These are phyloP conservation scores for Steatornis caripensis DNA, from an alignment of 2,113 vertebrate genomes.

Conservation along the genomic window DNA sequence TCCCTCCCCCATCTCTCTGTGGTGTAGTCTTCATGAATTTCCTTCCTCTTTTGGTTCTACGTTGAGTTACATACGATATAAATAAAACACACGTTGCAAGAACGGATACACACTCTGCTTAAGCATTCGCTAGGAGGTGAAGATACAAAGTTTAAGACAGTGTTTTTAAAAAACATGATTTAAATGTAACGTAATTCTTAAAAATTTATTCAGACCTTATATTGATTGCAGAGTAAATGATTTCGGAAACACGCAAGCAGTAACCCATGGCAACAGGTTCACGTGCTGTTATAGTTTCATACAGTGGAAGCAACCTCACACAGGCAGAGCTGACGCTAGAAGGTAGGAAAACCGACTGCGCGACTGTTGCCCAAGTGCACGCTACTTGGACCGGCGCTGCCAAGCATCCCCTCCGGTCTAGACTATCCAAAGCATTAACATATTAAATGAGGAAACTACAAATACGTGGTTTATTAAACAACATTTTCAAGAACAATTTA, in stretches of 20 bases:
- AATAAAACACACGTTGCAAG: background rate
- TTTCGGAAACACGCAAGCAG: background rate
- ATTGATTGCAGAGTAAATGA: background rate
- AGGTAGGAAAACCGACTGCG: background rate
- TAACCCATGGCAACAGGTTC: background rate
- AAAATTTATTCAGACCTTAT: background rate
- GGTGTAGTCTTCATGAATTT: conserved; percentile 28
- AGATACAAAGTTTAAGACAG: background rate
- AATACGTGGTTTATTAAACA: background rate
- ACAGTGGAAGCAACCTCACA: background rate
- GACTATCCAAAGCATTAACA: background rate
- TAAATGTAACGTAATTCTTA: background rate
- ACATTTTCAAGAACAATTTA: background rate
- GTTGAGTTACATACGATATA: background rate
- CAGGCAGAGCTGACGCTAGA: background rate
- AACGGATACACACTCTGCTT: background rate
- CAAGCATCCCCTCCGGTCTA: background rate
- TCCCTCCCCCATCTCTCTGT: conserved; percentile 41
- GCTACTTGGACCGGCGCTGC: background rate
- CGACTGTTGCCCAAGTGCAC: background rate
- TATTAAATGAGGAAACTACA: background rate
- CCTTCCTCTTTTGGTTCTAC: conserved; percentile 61
- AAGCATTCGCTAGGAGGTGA: background rate
- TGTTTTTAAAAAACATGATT: background rate
- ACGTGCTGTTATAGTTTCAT: background rate